Percentiles rank a stretch among this genome's conserved stretches.
Evolutionary conservation across 35 echinoderm and acorn worm genomes (phyloP).

Genomic region (Heliocidaris erythrogramma): DNA sequence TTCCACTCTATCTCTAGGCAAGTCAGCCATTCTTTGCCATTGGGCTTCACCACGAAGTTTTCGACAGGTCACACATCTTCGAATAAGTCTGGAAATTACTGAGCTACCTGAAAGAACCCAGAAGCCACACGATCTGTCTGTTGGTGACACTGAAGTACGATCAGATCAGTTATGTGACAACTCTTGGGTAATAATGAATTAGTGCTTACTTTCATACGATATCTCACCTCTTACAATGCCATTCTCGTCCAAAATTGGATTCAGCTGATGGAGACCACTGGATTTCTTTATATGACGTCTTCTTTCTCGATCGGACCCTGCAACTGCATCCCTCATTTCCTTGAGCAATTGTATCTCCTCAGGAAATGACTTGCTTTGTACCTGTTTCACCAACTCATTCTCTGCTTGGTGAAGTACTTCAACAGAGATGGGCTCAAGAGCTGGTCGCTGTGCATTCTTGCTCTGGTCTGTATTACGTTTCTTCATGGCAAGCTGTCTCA

Average conservation of each 20-base stretch:
- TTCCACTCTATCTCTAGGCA: slow-evolving; percentile 61
- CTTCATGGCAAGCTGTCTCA: not conserved
- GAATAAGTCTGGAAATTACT: slow-evolving; percentile 23
- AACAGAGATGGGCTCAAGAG: slow-evolving; percentile 10
- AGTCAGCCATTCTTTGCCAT: slow-evolving; percentile 68
- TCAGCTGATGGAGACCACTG: slow-evolving; percentile 54
- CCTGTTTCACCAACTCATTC: slow-evolving; percentile 23
- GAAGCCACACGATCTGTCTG: slow-evolving; percentile 47
- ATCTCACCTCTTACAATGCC: slow-evolving; percentile 36
- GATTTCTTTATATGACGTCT: not conserved
- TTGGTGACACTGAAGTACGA: slow-evolving; percentile 54
- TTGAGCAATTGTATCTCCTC: slow-evolving; percentile 23
- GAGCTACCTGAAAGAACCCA: slow-evolving; percentile 55
- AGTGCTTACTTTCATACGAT: slow-evolving; percentile 62
- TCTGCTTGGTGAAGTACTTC: slow-evolving; percentile 29
- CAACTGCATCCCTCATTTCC: not conserved
- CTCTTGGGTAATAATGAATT: slow-evolving; percentile 54
- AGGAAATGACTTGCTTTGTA: slow-evolving; percentile 34
- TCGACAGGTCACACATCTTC: slow-evolving; percentile 25
- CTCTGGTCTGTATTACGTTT: not conserved
- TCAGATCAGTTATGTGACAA: not conserved
- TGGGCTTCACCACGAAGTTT: slow-evolving; percentile 36
- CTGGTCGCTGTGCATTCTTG: slow-evolving; percentile 7
- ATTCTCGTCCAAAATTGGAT: slow-evolving; percentile 77
- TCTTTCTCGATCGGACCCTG: not conserved